Evolutionary conservation across 2,888 invertebrate species (phyloP).

Genomic region (Clunio marinus): DNA sequence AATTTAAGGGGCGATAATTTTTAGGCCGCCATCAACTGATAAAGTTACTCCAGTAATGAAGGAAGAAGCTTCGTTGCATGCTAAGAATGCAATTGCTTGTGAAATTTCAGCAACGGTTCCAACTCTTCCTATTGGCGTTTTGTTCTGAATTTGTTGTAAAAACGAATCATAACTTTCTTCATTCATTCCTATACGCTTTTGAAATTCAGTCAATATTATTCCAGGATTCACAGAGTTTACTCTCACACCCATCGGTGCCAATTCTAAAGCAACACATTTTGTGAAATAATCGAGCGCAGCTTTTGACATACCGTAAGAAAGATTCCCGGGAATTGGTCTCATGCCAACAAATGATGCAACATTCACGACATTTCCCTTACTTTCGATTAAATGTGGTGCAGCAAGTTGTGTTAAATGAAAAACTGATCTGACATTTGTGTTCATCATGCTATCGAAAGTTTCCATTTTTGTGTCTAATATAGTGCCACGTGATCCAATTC

Average conservation of each 20-base stretch:
- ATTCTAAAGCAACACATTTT: conserved; percentile 78
- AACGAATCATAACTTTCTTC: conserved; percentile 74
- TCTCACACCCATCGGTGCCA: conserved; percentile 71
- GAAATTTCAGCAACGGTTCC: conserved; percentile 82
- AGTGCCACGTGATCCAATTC: conserved; percentile 70
- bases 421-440: conserved; percentile 74
- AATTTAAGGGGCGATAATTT: conserved; percentile 69
- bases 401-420: conserved; percentile 78
- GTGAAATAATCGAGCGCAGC: conserved; percentile 92
- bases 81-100: conserved; percentile 80
- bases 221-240: conserved; percentile 93
- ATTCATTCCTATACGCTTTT: conserved; percentile 72
- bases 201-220: conserved; percentile 82
- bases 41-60: conserved; percentile 80
- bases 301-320: conserved; percentile 91
- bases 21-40: conserved; percentile 84
- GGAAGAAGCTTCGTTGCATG: conserved; percentile 69
- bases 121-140: conserved; percentile 86
- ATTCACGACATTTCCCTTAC: conserved; percentile 84
- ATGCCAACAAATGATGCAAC: conserved; percentile 89
- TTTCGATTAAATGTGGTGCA: conserved; percentile 72
- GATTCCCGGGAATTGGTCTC: conserved; percentile 80
- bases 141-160: conserved; percentile 72
- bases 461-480: conserved; percentile 78
- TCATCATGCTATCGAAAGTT: conserved; percentile 83